Evolutionary conservation across 2,797 vertebrate species (phyloP).

Genomic region (Petrocephalus sullivani): DNA sequence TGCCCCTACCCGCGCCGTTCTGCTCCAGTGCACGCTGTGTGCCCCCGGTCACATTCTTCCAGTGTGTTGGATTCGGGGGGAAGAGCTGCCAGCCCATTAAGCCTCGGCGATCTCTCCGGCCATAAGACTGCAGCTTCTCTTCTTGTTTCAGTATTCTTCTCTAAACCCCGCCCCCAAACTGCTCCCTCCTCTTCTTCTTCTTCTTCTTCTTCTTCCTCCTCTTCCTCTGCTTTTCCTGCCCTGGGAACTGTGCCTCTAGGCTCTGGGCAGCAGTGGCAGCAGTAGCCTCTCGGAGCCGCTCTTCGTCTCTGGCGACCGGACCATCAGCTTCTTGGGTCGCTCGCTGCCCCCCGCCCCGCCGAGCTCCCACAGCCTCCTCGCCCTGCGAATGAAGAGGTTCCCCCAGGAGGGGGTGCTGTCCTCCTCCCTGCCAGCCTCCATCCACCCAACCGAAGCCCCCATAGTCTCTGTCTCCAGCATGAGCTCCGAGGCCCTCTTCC

Average conservation of each 20-base stretch:
- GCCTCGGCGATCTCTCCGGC: conserved; percentile 32
- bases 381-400: conserved; percentile 51
- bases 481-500: conserved; percentile 62
- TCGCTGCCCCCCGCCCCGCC: conserved; percentile 37
- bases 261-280: conserved; percentile 37
- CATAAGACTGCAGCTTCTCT: conserved; percentile 50
- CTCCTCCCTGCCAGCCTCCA: conserved; percentile 47
- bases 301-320: conserved; percentile 50
- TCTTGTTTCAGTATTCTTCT: conserved; percentile 44
- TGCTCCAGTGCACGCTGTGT: conserved; percentile 29
- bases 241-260: conserved; percentile 54
- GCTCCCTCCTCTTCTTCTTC: conserved; percentile 29
- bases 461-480: conserved; percentile 60
- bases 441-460: conserved; percentile 59
- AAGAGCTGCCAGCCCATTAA: neutral
- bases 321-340: conserved; percentile 52
- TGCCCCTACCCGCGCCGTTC: neutral
- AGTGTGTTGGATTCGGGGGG: conserved; percentile 36
- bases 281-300: conserved; percentile 46
- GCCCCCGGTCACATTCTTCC: conserved; percentile 27
- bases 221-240: conserved; percentile 21
- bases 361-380: conserved; percentile 26
- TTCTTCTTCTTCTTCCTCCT: conserved; percentile 33
- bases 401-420: conserved; percentile 50
- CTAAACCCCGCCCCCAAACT: conserved; percentile 37